Conservation (phyloP, 1,140 invertebrate species). For the Oscheius sp. region DNA sequence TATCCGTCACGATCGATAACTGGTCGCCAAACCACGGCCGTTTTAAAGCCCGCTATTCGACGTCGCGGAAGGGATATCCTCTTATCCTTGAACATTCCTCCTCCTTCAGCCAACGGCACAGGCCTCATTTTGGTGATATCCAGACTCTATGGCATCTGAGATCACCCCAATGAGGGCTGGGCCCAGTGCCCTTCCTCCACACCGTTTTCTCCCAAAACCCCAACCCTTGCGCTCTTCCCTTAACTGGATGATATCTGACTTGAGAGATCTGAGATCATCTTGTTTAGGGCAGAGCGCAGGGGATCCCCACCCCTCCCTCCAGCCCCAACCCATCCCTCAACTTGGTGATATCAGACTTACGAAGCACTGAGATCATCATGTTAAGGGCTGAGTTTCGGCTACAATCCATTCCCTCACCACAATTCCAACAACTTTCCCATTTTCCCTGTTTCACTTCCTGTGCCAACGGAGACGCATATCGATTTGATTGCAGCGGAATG, state of each 20-base stretch:
- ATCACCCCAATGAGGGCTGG: slow-evolving; percentile 10
- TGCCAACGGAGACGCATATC: too few relatives aligned
- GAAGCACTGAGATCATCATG: slow-evolving; percentile 7
- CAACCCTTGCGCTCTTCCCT: background rate
- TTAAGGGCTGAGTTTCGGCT: background rate
- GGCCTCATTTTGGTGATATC: slow-evolving; percentile 1
- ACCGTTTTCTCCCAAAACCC: too few relatives aligned
- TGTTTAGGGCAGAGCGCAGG: background rate
- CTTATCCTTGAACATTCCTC: too few relatives aligned
- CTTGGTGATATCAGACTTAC: slow-evolving; percentile 7
- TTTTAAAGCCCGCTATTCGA: background rate
- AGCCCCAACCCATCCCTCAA: background rate
- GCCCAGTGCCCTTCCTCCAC: background rate
- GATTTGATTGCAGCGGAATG: too few relatives aligned
- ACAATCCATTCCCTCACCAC: too few relatives aligned
- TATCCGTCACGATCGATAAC: slow-evolving; percentile 5
- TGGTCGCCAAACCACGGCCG: background rate
- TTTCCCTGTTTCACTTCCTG: too few relatives aligned
- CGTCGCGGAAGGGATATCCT: background rate
- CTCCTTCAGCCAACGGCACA: background rate
- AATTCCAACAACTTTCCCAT: too few relatives aligned
- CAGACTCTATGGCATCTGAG: background rate
- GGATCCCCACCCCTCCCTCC: background rate
- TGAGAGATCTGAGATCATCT: slow-evolving; percentile 2
- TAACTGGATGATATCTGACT: slow-evolving; percentile 5